These are phyloP conservation scores for Catharus minimus DNA, from an alignment of 2,113 vertebrate genomes.

Conservation along the genomic window DNA sequence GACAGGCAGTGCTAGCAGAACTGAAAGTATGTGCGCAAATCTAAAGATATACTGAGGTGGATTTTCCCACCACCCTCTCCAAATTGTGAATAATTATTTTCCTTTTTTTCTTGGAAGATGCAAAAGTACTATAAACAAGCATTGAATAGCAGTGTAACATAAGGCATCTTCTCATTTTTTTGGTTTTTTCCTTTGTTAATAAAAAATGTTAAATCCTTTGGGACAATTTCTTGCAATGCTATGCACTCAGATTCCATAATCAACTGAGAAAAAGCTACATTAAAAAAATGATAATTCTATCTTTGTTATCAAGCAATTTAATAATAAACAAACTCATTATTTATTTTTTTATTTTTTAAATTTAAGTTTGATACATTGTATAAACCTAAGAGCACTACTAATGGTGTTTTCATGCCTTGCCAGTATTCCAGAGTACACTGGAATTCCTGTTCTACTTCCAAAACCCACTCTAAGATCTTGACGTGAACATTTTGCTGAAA, in stretches of 20 bases:
- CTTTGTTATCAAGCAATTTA: not conserved
- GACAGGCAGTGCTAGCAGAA: not conserved
- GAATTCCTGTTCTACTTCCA: not conserved
- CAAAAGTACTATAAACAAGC: not conserved
- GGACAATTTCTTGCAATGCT: not conserved
- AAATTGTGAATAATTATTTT: not conserved
- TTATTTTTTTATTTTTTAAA: not conserved
- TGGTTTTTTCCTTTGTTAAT: not conserved
- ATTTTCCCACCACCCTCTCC: not conserved
- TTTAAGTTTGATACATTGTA: not conserved
- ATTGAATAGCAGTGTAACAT: not conserved
- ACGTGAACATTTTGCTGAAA: not conserved
- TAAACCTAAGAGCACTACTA: not conserved
- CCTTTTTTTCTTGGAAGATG: not conserved
- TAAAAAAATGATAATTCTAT: not conserved
- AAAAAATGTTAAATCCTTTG: not conserved
- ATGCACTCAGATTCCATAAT: not conserved
- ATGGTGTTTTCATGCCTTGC: not conserved
- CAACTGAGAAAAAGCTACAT: accelerated
- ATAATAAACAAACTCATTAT: not conserved
- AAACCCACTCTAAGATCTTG: not conserved
- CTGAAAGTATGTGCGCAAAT: not conserved
- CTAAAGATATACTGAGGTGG: not conserved
- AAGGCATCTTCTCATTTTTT: not conserved
- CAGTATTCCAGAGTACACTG: not conserved